A percentile compares a stretch with the other conserved stretches of the same genome.
phyloP scores from a whole-genome alignment of 2,888 invertebrate genomes.

The Argyra leucocephala region DNA sequence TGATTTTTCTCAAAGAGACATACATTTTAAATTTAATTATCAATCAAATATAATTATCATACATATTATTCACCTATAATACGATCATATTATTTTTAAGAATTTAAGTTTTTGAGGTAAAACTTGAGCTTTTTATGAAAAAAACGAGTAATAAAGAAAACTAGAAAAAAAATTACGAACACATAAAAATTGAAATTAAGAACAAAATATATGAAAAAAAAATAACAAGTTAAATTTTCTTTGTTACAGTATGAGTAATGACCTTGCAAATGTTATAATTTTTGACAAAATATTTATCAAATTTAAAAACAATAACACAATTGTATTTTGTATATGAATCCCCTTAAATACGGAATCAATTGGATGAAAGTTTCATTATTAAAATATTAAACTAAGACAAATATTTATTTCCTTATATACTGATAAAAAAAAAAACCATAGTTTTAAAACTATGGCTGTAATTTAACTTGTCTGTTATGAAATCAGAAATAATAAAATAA shows the following conservation, averaged over 20 bases:
- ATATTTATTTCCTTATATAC: background rate
- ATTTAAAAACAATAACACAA: too few species aligned
- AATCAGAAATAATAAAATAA: background rate
- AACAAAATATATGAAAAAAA: too few species aligned
- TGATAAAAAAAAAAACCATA: background rate
- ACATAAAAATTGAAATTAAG: background rate
- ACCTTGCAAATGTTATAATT: background rate
- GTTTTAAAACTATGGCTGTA: background rate
- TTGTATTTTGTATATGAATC: too few species aligned
- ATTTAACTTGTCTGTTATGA: background rate
- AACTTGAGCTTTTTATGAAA: background rate
- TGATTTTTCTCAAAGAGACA: too few species aligned
- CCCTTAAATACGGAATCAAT: too few species aligned
- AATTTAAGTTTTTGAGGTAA: background rate
- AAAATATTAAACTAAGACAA: background rate
- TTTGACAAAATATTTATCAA: background rate
- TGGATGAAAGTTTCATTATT: too few species aligned
- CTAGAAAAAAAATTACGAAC: background rate
- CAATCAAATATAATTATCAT: too few species aligned
- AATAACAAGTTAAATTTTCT: background rate
- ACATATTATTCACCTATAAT: too few species aligned
- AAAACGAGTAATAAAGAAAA: background rate
- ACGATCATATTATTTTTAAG: too few species aligned
- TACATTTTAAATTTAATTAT: too few species aligned
- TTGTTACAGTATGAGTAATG: background rate